phyloP scores from a whole-genome alignment of 2,113 vertebrate genomes.

The Nannospalax galili region DNA sequence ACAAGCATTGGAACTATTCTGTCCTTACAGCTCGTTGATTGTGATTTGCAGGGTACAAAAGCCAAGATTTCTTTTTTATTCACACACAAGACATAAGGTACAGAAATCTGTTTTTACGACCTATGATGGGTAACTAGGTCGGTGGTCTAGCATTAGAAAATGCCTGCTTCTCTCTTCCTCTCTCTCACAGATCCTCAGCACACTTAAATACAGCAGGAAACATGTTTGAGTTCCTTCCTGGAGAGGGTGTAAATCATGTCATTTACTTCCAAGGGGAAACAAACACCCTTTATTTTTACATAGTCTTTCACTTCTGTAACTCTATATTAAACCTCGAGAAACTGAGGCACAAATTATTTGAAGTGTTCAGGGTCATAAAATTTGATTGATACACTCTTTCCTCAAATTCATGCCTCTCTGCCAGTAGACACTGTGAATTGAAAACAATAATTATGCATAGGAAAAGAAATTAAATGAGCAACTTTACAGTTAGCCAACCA shows the following conservation, averaged over 20 bases:
- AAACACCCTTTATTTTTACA: background rate
- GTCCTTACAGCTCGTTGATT: background rate
- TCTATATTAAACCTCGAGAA: background rate
- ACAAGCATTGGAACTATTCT: slow-evolving; percentile 10
- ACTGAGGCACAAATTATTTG: background rate
- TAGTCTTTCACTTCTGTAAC: background rate
- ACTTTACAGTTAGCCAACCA: background rate
- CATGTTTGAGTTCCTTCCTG: slow-evolving; percentile 41
- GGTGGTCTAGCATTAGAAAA: background rate
- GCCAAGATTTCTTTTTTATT: background rate
- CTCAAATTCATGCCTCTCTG: background rate
- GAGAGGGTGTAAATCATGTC: background rate
- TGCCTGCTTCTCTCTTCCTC: background rate
- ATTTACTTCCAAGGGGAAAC: background rate
- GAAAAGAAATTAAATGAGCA: slow-evolving; percentile 19
- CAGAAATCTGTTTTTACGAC: slow-evolving; percentile 21
- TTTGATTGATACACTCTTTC: background rate
- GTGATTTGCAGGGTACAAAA: too few species aligned
- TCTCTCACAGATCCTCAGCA: background rate
- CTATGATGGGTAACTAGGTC: background rate
- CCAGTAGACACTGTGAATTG: background rate
- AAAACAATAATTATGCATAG: background rate
- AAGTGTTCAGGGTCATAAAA: background rate
- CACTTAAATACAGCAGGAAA: slow-evolving; percentile 12
- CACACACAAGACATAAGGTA: background rate